Percentiles rank a stretch among this genome's conserved stretches.
These are phyloP conservation scores for Cryptocheilus praepositus DNA, from an alignment of 2,888 invertebrate genomes.

Conservation along the genomic window DNA sequence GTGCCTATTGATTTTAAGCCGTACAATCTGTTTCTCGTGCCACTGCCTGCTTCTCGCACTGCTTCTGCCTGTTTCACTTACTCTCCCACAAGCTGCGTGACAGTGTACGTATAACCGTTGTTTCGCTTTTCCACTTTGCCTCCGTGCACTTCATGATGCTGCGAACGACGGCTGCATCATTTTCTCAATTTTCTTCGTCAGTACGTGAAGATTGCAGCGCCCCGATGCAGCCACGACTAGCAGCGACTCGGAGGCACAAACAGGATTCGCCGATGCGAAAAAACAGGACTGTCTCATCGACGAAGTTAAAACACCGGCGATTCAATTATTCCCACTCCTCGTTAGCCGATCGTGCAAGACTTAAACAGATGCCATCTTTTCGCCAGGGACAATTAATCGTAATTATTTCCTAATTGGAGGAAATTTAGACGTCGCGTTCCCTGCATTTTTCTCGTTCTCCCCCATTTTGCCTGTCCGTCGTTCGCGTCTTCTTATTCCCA, in stretches of 20 bases:
- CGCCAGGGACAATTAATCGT: slow-evolving; percentile 47
- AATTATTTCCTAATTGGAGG: slow-evolving; percentile 47
- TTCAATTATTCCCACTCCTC: slow-evolving; percentile 44
- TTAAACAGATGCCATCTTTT: slow-evolving; percentile 33
- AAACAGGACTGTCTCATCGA: background rate
- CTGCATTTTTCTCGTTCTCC: slow-evolving; percentile 1
- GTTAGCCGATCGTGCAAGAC: slow-evolving; percentile 21
- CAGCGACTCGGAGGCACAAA: background rate
- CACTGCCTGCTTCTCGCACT: slow-evolving; percentile 7
- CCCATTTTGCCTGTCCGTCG: slow-evolving; percentile 1
- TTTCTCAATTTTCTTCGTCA: too few relatives aligned
- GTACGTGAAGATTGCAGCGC: too few relatives aligned
- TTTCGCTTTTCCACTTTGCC: background rate
- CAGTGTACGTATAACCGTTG: background rate
- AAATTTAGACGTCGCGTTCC: slow-evolving; percentile 40
- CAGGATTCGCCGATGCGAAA: background rate
- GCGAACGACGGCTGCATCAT: too few relatives aligned
- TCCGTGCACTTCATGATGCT: too few relatives aligned
- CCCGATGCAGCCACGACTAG: too few relatives aligned
- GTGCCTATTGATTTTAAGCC: slow-evolving; percentile 60
- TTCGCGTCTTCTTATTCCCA: background rate
- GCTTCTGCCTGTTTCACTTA: background rate
- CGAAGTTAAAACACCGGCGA: slow-evolving; percentile 28
- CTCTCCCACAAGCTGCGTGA: background rate
- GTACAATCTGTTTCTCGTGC: slow-evolving; percentile 54